Percentiles rank a stretch among this genome's conserved stretches.
phyloP scores from a whole-genome alignment of 2,113 vertebrate species.

The Microcebus griseorufus region DNA sequence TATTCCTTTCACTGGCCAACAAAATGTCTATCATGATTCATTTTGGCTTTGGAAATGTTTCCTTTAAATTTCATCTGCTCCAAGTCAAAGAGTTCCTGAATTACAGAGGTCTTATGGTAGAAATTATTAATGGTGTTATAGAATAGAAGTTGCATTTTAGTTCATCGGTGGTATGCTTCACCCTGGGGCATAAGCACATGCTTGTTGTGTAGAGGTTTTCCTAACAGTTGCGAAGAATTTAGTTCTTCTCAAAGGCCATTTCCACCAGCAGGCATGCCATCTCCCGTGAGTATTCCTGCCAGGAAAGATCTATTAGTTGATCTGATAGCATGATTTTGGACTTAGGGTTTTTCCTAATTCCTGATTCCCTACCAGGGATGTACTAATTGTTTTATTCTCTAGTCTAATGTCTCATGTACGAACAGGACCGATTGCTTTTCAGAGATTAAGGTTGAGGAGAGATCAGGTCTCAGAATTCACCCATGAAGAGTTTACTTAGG shows the following conservation, averaged over 20 bases:
- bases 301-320: not conserved
- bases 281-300: not conserved
- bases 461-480: conserved; percentile 56
- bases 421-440: conserved; percentile 59
- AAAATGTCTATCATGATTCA: conserved; percentile 54
- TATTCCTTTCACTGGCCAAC: conserved; percentile 49
- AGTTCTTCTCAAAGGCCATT: conserved; percentile 19
- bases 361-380: conserved; percentile 22
- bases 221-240: not conserved
- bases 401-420: not conserved
- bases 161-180: not conserved
- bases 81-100: conserved; percentile 51
- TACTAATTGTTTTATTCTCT: conserved; percentile 53
- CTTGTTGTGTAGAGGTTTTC: not conserved
- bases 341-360: conserved; percentile 40
- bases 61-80: conserved; percentile 38
- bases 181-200: not conserved
- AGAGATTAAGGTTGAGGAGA: conserved; percentile 52
- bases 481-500: conserved; percentile 51
- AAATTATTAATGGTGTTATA: not conserved
- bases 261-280: not conserved
- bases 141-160: not conserved
- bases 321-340: not conserved
- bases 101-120: not conserved
- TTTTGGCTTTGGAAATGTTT: conserved; percentile 60